Conservation (phyloP, 2,113 vertebrate species). For the Muntiacus reevesi region DNA sequence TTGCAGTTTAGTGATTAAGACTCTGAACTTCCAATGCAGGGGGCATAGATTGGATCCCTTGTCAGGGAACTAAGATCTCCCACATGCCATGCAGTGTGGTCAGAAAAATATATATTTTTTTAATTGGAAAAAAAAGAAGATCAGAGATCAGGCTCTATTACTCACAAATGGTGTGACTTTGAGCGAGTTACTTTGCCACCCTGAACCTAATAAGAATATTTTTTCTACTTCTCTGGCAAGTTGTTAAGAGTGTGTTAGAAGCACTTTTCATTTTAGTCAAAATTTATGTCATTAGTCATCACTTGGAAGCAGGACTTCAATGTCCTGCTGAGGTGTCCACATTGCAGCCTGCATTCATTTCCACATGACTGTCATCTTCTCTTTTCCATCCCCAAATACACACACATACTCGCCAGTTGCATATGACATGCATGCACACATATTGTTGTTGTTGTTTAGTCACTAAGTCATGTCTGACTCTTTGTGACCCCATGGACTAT, state of each 20-base stretch:
- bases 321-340: background rate
- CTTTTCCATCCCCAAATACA: background rate
- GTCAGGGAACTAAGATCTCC: background rate
- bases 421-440: background rate
- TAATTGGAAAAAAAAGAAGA: background rate
- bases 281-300: background rate
- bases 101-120: background rate
- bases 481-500: background rate
- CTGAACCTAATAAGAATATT: background rate
- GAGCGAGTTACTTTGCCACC: background rate
- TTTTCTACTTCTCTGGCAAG: background rate
- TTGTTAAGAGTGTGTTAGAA: background rate
- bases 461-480: background rate
- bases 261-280: background rate
- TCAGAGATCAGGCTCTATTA: background rate
- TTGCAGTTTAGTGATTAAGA: background rate
- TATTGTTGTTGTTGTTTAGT: background rate
- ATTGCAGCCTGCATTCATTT: background rate
- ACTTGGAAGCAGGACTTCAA: background rate
- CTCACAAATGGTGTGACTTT: background rate
- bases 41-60: background rate
- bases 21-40: background rate
- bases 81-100: background rate
- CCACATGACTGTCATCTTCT: background rate
- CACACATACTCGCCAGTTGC: background rate